Evolutionary conservation across 1,140 invertebrate genomes (phyloP).

Genomic region (Micrasema longulum): DNA sequence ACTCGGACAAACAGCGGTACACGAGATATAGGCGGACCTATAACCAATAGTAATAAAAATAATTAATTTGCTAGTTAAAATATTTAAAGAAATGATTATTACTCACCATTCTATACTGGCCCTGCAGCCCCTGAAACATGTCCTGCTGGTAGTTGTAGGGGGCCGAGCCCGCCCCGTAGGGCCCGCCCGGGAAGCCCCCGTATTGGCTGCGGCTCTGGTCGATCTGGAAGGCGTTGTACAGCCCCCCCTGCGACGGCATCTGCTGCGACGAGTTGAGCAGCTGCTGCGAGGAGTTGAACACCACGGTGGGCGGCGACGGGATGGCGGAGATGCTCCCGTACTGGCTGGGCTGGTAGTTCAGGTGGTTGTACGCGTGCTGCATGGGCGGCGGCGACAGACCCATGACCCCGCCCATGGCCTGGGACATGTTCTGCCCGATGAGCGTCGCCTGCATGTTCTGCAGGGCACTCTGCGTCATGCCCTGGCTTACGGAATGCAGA

Average conservation of each 20-base stretch:
- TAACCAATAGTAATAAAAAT: no score
- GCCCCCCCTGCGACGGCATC: conserved; percentile 79
- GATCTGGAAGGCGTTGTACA: conserved; percentile 68
- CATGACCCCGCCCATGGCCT: conserved; percentile 51
- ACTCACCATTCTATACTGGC: conserved; percentile 79
- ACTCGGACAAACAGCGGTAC: no score
- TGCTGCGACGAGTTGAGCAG: conserved; percentile 76
- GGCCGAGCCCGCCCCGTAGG: conserved; percentile 65
- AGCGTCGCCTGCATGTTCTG: conserved; percentile 54
- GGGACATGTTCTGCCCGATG: conserved; percentile 46
- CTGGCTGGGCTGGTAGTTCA: conserved; percentile 68
- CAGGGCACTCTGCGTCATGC: conserved; percentile 41
- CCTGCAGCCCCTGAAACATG: conserved; percentile 83
- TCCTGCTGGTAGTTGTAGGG: conserved; percentile 75
- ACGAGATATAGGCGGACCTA: no score
- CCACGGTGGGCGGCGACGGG: conserved; percentile 84
- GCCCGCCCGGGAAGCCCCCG: conserved; percentile 64
- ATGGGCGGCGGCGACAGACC: conserved; percentile 71
- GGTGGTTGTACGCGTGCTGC: conserved; percentile 64
- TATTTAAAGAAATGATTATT: conserved; percentile 22
- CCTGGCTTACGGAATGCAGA: conserved; percentile 45
- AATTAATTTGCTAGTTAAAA: no score
- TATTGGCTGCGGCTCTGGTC: conserved; percentile 66
- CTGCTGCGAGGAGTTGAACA: conserved; percentile 82
- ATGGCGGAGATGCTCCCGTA: conserved; percentile 83